Percentiles rank a stretch among this genome's conserved stretches.
phyloP scores from a whole-genome alignment of 1,140 invertebrate genomes.

The Micrasema longulum region DNA sequence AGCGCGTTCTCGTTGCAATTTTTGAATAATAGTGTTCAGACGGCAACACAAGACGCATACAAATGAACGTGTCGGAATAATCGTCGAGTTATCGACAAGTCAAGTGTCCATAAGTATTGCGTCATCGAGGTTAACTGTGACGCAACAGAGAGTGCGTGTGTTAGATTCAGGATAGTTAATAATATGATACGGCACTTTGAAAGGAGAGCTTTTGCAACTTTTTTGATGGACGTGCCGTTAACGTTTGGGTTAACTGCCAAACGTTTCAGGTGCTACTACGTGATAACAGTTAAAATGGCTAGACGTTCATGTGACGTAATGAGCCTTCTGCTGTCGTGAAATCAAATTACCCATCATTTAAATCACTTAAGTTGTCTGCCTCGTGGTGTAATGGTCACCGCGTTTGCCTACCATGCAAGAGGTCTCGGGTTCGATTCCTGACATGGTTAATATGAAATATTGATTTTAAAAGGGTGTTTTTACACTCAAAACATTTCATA shows the following conservation, averaged over 20 bases:
- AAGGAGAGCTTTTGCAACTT: conserved; percentile 5
- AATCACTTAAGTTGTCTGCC: too few species aligned
- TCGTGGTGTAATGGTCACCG: too few species aligned
- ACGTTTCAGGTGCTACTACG: background rate
- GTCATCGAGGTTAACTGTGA: conserved; percentile 32
- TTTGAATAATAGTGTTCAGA: background rate
- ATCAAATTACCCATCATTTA: too few species aligned
- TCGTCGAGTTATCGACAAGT: background rate
- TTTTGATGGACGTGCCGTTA: conserved; percentile 2
- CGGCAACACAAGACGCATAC: background rate
- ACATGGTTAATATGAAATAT: too few species aligned
- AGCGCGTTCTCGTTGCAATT: background rate
- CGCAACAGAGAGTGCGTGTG: conserved; percentile 19
- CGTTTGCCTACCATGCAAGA: too few species aligned
- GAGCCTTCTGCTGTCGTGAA: too few species aligned
- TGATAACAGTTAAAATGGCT: background rate
- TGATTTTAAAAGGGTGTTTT: too few species aligned
- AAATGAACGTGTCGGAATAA: background rate
- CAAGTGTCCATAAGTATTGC: conserved; percentile 6
- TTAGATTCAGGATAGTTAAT: conserved; percentile 26
- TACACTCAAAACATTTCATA: too few species aligned
- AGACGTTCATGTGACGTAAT: too few species aligned
- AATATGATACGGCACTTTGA: conserved; percentile 7
- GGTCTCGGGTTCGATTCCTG: too few species aligned
- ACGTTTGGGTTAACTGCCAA: background rate